phyloP scores from a whole-genome alignment of 2,888 invertebrate genomes.

The Cabera pusaria region DNA sequence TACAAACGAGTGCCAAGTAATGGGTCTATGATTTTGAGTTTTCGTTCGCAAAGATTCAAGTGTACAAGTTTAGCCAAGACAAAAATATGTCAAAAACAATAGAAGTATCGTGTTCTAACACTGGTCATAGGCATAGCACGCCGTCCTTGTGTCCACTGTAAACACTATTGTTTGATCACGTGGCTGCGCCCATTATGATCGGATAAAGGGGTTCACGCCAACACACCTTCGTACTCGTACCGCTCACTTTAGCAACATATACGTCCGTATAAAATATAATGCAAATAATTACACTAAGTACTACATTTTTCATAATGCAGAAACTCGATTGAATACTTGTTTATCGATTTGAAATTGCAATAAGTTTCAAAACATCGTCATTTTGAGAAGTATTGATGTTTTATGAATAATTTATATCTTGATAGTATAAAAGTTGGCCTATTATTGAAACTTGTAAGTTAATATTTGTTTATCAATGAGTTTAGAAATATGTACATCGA shows the following conservation, averaged over 20 bases:
- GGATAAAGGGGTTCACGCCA: conserved; percentile 60
- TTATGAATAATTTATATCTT: no score
- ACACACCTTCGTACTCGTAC: conserved; percentile 58
- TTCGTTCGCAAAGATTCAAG: conserved; percentile 3
- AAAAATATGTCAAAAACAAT: conserved; percentile 46
- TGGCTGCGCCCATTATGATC: conserved; percentile 67
- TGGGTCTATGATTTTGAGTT: conserved; percentile 2
- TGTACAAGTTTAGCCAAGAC: conserved; percentile 33
- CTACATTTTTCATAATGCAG: no score
- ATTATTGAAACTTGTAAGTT: no score
- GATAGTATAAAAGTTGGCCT: no score
- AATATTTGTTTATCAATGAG: no score
- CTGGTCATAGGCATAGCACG: conserved; percentile 49
- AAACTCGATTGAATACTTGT: conserved; percentile 1
- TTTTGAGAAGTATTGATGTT: no score
- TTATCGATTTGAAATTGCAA: no score
- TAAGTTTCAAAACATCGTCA: no score
- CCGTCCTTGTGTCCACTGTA: conserved; percentile 67
- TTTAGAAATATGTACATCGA: conserved; percentile 9
- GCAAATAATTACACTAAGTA: no score
- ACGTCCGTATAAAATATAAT: no score
- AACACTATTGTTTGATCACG: conserved; percentile 78
- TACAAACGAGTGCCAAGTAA: no score
- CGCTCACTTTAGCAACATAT: conserved; percentile 28
- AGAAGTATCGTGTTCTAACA: conserved; percentile 43